phyloP scores from a whole-genome alignment of 2,113 vertebrate species.

The Anas platyrhynchos region DNA sequence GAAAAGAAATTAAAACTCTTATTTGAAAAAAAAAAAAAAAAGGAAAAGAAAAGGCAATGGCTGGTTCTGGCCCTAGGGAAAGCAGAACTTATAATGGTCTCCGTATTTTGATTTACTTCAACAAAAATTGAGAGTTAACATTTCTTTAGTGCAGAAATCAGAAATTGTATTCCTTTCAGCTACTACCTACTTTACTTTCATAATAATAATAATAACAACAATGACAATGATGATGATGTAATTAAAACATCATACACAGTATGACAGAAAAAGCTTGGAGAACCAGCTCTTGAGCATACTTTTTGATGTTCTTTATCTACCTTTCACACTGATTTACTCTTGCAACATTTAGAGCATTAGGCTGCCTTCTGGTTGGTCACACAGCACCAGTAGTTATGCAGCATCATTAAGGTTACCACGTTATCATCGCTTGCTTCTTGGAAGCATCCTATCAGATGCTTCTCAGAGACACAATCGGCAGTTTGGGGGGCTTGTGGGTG shows the following conservation, averaged over 20 bases:
- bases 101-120: not conserved
- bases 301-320: not conserved
- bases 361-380: not conserved
- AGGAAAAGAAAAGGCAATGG: not conserved
- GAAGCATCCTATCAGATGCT: not conserved
- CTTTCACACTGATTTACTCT: not conserved
- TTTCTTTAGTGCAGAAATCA: not conserved
- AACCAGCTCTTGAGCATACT: not conserved
- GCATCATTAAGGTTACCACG: rapidly evolving
- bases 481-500: not conserved
- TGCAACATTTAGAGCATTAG: not conserved
- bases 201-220: no score
- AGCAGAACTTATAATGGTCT: rapidly evolving
- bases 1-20: not conserved
- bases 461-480: not conserved
- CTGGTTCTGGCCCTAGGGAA: not conserved
- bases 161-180: not conserved
- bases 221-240: not conserved
- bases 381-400: no score
- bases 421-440: not conserved
- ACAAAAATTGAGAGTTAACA: not conserved
- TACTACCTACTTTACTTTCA: not conserved
- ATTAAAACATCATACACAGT: not conserved
- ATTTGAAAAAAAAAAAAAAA: not conserved
- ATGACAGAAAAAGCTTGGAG: not conserved